Percentiles rank a stretch among this genome's conserved stretches.
These are phyloP conservation scores for Drosophila yakuba DNA, from an alignment of 1,140 invertebrate genomes.

Conservation along the genomic window DNA sequence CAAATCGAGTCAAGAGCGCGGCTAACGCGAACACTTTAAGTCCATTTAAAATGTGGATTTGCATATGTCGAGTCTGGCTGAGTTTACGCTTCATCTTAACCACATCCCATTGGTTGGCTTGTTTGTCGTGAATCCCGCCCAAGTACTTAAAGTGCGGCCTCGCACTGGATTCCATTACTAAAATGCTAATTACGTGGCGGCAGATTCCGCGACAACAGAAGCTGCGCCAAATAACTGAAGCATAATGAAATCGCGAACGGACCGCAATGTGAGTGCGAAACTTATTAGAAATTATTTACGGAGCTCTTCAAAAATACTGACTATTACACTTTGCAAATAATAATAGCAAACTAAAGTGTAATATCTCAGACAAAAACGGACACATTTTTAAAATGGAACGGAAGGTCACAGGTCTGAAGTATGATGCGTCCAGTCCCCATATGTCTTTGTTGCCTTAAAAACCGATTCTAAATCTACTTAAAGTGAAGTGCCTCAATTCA, in stretches of 20 bases:
- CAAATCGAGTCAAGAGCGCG: background rate
- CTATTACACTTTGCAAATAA: slow-evolving; percentile 45
- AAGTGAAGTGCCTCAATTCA: too few species aligned
- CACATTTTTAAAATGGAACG: too few species aligned
- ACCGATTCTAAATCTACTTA: background rate
- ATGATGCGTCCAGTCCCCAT: too few species aligned
- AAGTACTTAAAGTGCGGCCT: slow-evolving; percentile 39
- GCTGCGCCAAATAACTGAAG: background rate
- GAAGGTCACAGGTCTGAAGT: too few species aligned
- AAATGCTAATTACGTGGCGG: slow-evolving; percentile 57
- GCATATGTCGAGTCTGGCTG: slow-evolving; percentile 53
- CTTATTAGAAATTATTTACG: slow-evolving; percentile 75
- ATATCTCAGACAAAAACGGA: too few species aligned
- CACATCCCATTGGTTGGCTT: slow-evolving; percentile 42
- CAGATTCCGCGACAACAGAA: slow-evolving; percentile 42
- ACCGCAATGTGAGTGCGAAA: slow-evolving; percentile 30
- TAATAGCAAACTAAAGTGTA: slow-evolving; percentile 25
- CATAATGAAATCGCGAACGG: slow-evolving; percentile 58
- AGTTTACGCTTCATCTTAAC: slow-evolving; percentile 17
- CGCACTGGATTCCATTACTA: slow-evolving; percentile 12
- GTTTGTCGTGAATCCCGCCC: slow-evolving; percentile 48
- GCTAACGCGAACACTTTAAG: slow-evolving; percentile 26
- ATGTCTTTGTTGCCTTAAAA: background rate
- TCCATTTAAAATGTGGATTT: slow-evolving; percentile 51
- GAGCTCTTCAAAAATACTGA: slow-evolving; percentile 62